Percentiles rank a stretch among this genome's conserved stretches.
These are phyloP conservation scores for Pelodiscus sinensis DNA, from an alignment of 2,113 vertebrate genomes.

Conservation along the genomic window DNA sequence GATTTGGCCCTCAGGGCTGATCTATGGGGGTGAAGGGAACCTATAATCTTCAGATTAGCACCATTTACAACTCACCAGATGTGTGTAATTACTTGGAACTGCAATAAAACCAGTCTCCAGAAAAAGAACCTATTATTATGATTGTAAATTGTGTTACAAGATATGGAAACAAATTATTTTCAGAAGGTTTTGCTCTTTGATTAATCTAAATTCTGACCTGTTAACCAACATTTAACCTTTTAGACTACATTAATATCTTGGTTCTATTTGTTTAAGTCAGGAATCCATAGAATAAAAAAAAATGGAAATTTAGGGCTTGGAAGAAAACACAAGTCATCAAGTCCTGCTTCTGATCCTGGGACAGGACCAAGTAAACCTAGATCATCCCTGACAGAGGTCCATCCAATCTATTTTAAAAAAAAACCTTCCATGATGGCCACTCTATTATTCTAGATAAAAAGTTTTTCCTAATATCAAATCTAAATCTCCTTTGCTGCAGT, in stretches of 20 bases:
- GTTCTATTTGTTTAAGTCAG: conserved; percentile 21
- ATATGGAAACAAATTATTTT: conserved; percentile 51
- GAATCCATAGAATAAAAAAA: not conserved
- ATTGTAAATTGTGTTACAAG: conserved; percentile 55
- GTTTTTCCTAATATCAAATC: not conserved
- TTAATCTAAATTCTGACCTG: conserved; percentile 48
- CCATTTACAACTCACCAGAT: conserved; percentile 65
- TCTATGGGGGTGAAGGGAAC: conserved; percentile 31
- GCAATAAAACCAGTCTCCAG: conserved; percentile 67
- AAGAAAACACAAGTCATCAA: not conserved
- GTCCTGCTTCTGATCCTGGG: not conserved
- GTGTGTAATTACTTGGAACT: conserved; percentile 71
- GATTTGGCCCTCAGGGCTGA: conserved; percentile 35
- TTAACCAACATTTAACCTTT: conserved; percentile 38
- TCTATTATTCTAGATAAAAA: not conserved
- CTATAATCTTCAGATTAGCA: conserved; percentile 47
- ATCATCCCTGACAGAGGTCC: not conserved
- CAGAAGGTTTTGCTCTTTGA: conserved; percentile 37
- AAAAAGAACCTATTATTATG: conserved; percentile 67
- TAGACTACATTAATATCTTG: conserved; percentile 20
- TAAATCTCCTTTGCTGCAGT: not conserved
- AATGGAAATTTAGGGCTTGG: not conserved
- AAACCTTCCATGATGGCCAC: not conserved
- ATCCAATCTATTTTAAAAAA: not conserved
- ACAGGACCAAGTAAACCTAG: not conserved